A percentile compares a stretch with the other conserved stretches of the same genome.
Conservation (phyloP, 1,140 invertebrate genomes). For the Rhagoletis pomonella region DNA sequence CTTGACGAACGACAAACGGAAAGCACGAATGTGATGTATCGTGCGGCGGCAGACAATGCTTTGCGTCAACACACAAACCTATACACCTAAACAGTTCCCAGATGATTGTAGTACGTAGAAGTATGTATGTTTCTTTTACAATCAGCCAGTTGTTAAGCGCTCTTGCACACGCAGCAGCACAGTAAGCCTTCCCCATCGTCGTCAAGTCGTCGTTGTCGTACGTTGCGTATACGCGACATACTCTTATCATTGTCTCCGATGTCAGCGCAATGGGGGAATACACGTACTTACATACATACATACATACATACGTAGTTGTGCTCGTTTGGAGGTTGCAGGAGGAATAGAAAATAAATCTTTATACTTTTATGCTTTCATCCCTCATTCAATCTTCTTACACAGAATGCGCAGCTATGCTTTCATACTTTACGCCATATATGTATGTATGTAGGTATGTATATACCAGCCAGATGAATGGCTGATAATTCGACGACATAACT, state of each 20-base stretch:
- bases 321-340: too few species aligned
- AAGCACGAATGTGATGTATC: constrained; percentile 24
- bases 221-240: constrained; percentile 5
- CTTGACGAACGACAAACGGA: constrained; percentile 28
- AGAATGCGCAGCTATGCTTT: background rate
- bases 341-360: constrained; percentile 19
- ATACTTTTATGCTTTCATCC: background rate
- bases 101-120: background rate
- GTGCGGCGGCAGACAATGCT: background rate
- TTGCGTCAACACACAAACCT: background rate
- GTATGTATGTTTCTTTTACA: background rate
- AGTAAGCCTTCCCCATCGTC: background rate
- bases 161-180: background rate
- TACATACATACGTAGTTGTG: background rate
- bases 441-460: too few species aligned
- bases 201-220: background rate
- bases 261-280: background rate
- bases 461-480: background rate
- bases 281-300: background rate
- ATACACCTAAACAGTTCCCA: background rate
- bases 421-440: too few species aligned
- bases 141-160: constrained; percentile 8
- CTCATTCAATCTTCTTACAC: background rate
- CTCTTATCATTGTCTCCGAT: background rate
- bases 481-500: constrained; percentile 29